These are phyloP conservation scores for Diarsia dahlii DNA, from an alignment of 2,888 invertebrate species.

Conservation along the genomic window DNA sequence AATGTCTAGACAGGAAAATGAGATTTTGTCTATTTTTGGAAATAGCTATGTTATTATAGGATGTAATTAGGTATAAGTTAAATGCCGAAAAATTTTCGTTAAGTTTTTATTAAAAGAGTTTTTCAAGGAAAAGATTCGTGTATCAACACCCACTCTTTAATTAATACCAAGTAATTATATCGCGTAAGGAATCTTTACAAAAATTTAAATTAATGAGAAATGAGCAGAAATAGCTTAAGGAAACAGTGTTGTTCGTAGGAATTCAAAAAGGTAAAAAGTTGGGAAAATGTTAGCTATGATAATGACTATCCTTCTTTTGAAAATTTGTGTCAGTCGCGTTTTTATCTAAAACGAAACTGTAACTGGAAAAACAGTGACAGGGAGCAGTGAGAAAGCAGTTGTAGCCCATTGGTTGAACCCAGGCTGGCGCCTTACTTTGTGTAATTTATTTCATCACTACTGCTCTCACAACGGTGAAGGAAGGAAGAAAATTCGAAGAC, in stretches of 20 bases:
- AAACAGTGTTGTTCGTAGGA: too few relatives aligned
- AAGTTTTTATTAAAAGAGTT: conserved; percentile 12
- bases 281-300: too few relatives aligned
- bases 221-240: too few relatives aligned
- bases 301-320: not conserved
- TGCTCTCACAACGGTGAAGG: too few relatives aligned
- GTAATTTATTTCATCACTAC: too few relatives aligned
- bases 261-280: too few relatives aligned
- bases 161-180: not conserved
- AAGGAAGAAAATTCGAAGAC: too few relatives aligned
- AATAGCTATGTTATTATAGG: not conserved
- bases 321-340: not conserved
- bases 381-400: too few relatives aligned
- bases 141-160: not conserved
- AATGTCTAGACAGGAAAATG: conserved; percentile 33
- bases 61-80: not conserved
- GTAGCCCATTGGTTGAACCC: too few relatives aligned
- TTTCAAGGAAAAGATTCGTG: not conserved
- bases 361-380: too few relatives aligned
- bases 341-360: not conserved
- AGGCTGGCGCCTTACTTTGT: too few relatives aligned
- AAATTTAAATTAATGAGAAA: not conserved
- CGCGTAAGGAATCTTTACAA: not conserved
- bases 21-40: not conserved
- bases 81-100: not conserved